Conservation (phyloP, 2,113 vertebrate species). For the Epinephelus fuscoguttatus region DNA sequence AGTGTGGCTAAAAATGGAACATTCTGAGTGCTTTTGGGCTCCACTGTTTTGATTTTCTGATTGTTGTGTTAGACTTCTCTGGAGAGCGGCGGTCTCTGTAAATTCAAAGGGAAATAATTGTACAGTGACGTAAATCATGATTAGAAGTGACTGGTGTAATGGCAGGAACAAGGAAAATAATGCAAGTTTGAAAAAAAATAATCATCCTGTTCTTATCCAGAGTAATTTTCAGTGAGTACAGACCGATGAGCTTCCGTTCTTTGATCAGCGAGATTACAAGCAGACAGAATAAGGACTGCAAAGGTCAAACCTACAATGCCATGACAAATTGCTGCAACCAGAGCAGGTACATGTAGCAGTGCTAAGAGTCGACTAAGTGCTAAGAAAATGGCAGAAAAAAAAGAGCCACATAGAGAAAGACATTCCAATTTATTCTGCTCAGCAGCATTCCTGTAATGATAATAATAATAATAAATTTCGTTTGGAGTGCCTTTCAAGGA, state of each 20-base stretch:
- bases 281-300: neutral
- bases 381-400: constrained; percentile 4
- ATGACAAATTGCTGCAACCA: constrained; percentile 14
- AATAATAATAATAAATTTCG: constrained; percentile 28
- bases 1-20: neutral
- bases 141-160: constrained; percentile 6
- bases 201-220: constrained; percentile 15
- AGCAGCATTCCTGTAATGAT: constrained; percentile 12
- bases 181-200: constrained; percentile 3
- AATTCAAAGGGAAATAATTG: constrained; percentile 6
- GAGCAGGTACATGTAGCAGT: neutral
- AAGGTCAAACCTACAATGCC: constrained; percentile 21
- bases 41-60: neutral
- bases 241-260: constrained; percentile 27
- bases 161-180: constrained; percentile 9
- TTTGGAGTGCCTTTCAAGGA: constrained; percentile 54
- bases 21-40: neutral
- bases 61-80: neutral
- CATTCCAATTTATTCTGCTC: constrained; percentile 11
- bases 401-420: constrained; percentile 1
- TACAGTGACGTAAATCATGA: constrained; percentile 2
- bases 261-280: constrained; percentile 28
- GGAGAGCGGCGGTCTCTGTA: neutral
- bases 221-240: neutral
- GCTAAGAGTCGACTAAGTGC: neutral